A percentile compares a stretch with the other conserved stretches of the same genome.
Evolutionary conservation across 1,140 invertebrate species (phyloP).

Genomic region (Drosophila pallidifrons): DNA sequence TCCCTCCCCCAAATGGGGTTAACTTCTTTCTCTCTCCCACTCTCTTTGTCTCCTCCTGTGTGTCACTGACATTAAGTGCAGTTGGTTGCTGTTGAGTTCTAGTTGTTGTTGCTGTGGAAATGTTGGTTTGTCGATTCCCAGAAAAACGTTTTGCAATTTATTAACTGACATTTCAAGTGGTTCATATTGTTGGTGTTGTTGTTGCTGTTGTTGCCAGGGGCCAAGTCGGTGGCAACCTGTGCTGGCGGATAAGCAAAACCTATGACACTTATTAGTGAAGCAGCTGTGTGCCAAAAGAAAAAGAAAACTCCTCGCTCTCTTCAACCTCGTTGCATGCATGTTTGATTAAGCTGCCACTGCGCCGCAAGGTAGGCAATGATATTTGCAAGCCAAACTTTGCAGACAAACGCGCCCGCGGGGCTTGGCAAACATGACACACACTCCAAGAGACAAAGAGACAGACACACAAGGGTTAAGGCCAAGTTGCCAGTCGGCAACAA

Average conservation of each 20-base stretch:
- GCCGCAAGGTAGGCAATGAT: slow-evolving; percentile 63
- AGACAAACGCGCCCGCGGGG: slow-evolving; percentile 56
- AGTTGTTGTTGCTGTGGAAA: slow-evolving; percentile 24
- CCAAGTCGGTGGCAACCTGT: slow-evolving; percentile 23
- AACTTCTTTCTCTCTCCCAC: background rate
- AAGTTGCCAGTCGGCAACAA: slow-evolving; percentile 44
- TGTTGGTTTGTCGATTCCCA: slow-evolving; percentile 59
- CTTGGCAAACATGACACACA: slow-evolving; percentile 17
- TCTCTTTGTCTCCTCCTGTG: slow-evolving; percentile 15
- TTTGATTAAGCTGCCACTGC: slow-evolving; percentile 61
- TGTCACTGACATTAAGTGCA: slow-evolving; percentile 69
- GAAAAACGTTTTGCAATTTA: slow-evolving; percentile 73
- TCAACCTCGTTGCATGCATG: slow-evolving; percentile 53
- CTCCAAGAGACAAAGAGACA: background rate
- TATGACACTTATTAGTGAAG: slow-evolving; percentile 57
- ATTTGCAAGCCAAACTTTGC: slow-evolving; percentile 68
- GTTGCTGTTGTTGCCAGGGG: slow-evolving; percentile 15
- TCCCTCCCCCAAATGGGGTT: background rate
- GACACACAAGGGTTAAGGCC: slow-evolving; percentile 49
- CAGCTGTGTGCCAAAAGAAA: slow-evolving; percentile 34
- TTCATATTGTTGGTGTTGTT: slow-evolving; percentile 10
- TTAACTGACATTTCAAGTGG: slow-evolving; percentile 71
- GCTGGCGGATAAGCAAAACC: slow-evolving; percentile 39
- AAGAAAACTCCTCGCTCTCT: slow-evolving; percentile 15
- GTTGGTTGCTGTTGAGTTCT: slow-evolving; percentile 44